Base-by-base conservation (phyloP, 2,113 vertebrate genomes). In the Rhizomys pruinosus region DNA sequence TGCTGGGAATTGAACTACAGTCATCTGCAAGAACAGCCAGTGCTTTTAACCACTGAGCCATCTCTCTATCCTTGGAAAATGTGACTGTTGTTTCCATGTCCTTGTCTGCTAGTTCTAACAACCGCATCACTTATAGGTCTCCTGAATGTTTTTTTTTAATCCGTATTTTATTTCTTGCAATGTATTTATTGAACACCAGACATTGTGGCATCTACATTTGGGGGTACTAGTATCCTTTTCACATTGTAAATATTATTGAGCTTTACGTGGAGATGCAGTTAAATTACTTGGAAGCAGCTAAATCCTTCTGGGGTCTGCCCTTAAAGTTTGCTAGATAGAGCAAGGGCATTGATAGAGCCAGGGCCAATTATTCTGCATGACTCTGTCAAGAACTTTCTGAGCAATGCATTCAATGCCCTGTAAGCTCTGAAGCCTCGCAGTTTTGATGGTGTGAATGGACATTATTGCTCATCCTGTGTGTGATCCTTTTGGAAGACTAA, bases 111-210 rank as follows among this genome's bases (percentile, higher is more conserved):
- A 84, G 85, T 80, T 84, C 20, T 52, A 44, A 61, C n/a, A 87
- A 63, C 6, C 55, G 57, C 17, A 3, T 88, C 61, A 81, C 34
- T 81, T 95, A 29, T 55, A 2, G 63, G 13, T 55, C 59, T 15
- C 63, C 79, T 92, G 71, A 52, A 86, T 81, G 11, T 68, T 63
- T 87, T 93, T 74, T 72, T 37, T 81, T 91, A n/a, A n/a, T n/a
- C n/a, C 23, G 71, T 85, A 79, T 55, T 85, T 94, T 81, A 57
- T 39, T 82, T 22, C 1, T 85, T 52, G 84, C 39, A 76, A 87
- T 77, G 7, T 68, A 61, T 17, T 3, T 72, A 84, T 37, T 66
- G 20, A 77, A 78, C 72, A 16, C 9, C 47, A 76, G 47, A 71
- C 25, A 77, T 69, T 78, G 20, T 69, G 32, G 19, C 29, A 66